Percentiles rank a stretch among this genome's conserved stretches.
Evolutionary conservation across 2,888 invertebrate genomes (phyloP).

Genomic region (Aporophyla lueneburgensis): DNA sequence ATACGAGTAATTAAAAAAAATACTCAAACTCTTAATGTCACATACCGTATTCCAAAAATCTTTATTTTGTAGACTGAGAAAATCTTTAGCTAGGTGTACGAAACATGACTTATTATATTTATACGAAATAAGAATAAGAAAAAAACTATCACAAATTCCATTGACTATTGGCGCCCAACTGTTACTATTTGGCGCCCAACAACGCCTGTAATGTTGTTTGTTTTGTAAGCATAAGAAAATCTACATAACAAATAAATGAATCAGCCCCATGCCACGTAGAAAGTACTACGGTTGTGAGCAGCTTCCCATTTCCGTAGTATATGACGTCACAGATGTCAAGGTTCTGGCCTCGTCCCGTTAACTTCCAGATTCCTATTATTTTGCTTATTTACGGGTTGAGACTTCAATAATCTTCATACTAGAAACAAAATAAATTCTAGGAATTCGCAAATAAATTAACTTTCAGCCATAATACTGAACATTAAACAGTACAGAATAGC

Average conservation of each 20-base stretch:
- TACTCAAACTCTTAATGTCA: too few relatives aligned
- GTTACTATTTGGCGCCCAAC: slow-evolving; percentile 14
- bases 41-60: neutral
- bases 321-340: slow-evolving; percentile 56
- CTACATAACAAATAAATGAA: slow-evolving; percentile 15
- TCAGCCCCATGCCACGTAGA: slow-evolving; percentile 41
- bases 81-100: neutral
- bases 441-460: neutral
- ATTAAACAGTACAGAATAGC: neutral
- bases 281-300: slow-evolving; percentile 37
- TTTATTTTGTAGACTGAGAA: neutral
- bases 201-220: neutral
- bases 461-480: neutral
- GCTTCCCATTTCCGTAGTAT: slow-evolving; percentile 46
- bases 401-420: neutral
- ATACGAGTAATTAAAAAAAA: neutral
- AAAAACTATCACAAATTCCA: neutral
- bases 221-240: slow-evolving; percentile 2
- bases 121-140: neutral
- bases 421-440: neutral
- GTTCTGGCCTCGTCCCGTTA: slow-evolving; percentile 38
- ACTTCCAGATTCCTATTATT: slow-evolving; percentile 23
- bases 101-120: neutral
- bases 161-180: slow-evolving; percentile 20
- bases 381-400: slow-evolving; percentile 35